These are phyloP conservation scores for Osmoderma eremita DNA, from an alignment of 2,888 invertebrate species.

Conservation along the genomic window DNA sequence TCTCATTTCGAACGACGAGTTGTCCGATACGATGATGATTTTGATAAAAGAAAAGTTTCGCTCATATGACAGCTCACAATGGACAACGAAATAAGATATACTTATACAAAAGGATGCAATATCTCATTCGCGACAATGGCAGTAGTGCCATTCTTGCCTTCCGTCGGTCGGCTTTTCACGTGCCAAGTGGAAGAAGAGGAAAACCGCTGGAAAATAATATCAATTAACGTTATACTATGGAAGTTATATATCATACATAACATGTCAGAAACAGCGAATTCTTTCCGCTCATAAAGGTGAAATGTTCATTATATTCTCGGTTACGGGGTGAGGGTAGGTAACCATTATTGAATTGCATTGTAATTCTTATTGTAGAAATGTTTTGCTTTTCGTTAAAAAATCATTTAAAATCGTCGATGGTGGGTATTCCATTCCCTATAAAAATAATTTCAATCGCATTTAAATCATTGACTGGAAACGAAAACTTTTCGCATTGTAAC, in stretches of 20 bases:
- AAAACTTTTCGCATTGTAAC: too few relatives aligned
- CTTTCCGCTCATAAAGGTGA: constrained; percentile 4
- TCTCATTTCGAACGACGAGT: constrained; percentile 59
- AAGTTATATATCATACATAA: constrained; percentile 17
- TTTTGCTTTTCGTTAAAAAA: too few relatives aligned
- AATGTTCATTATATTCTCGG: constrained; percentile 4
- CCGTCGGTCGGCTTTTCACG: constrained; percentile 14
- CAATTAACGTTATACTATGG: constrained; percentile 25
- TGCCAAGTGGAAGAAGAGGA: not conserved
- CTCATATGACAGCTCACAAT: constrained; percentile 45
- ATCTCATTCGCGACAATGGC: constrained; percentile 39
- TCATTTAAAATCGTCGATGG: too few relatives aligned
- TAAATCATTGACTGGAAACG: too few relatives aligned
- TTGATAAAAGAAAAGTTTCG: constrained; percentile 61
- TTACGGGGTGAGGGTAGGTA: not conserved
- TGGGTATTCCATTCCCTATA: too few relatives aligned
- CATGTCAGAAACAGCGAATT: constrained; percentile 8
- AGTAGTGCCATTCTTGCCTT: constrained; percentile 11
- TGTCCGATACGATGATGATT: constrained; percentile 55
- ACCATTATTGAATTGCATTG: not conserved
- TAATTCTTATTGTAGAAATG: not conserved
- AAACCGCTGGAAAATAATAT: constrained; percentile 35
- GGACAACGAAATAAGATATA: constrained; percentile 41
- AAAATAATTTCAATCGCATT: too few relatives aligned
- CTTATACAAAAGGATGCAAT: constrained; percentile 42